Evolutionary conservation across 2,113 vertebrate species (phyloP).

Genomic region (Scomber japonicus): DNA sequence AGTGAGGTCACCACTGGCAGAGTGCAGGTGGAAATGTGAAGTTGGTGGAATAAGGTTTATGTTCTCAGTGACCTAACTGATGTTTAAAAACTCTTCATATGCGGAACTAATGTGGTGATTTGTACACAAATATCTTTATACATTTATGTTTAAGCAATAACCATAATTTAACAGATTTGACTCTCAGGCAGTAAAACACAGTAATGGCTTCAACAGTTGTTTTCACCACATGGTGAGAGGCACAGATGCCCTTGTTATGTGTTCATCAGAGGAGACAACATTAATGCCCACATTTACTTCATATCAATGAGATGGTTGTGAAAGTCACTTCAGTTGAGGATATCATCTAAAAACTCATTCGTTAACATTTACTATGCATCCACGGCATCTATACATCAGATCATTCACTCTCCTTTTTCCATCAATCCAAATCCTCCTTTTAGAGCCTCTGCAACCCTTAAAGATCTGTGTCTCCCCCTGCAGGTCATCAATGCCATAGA

Average conservation of each 20-base stretch:
- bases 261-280: constrained; percentile 5
- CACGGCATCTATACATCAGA: background rate
- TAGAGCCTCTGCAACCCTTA: constrained; percentile 57
- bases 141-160: constrained; percentile 44
- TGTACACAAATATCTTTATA: constrained; percentile 45
- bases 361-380: background rate
- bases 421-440: constrained; percentile 8
- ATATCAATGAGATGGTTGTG: constrained; percentile 3
- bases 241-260: constrained; percentile 21
- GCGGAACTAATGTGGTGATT: constrained; percentile 26
- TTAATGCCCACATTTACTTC: constrained; percentile 7
- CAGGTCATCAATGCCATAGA: constrained; percentile 99
- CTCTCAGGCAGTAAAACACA: constrained; percentile 36
- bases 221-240: constrained; percentile 9
- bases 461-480: constrained; percentile 70
- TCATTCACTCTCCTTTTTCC: constrained; percentile 4
- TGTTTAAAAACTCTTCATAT: constrained; percentile 42
- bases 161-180: constrained; percentile 44
- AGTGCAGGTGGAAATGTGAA: constrained; percentile 38
- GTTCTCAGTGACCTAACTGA: constrained; percentile 28
- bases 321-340: background rate
- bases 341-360: background rate
- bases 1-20: constrained; percentile 51
- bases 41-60: constrained; percentile 34
- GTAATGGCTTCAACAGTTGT: constrained; percentile 39